Evolutionary conservation across 2,888 invertebrate genomes (phyloP).

Genomic region (Iselma pallidipennis): DNA sequence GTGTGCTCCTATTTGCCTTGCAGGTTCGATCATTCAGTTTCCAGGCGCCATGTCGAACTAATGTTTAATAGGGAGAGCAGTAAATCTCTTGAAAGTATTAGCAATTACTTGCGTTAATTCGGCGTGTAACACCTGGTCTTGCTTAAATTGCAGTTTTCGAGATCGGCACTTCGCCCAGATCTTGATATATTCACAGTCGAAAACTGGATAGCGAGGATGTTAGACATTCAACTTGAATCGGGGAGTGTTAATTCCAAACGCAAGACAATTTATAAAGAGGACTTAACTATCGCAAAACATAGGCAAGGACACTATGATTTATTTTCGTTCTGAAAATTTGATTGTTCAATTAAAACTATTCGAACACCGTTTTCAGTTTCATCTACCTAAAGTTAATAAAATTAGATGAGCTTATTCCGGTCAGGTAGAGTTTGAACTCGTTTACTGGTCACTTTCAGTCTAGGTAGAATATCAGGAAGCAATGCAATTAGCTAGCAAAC

Average conservation of each 20-base stretch:
- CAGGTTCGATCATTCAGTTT: constrained; percentile 24
- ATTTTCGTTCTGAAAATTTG: no score
- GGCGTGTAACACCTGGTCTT: constrained; percentile 53
- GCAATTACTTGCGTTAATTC: constrained; percentile 57
- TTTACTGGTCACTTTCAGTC: constrained; percentile 42
- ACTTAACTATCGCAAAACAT: no score
- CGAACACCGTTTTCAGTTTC: background rate
- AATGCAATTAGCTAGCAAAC: constrained; percentile 35
- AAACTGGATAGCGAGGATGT: background rate
- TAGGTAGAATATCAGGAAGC: constrained; percentile 39
- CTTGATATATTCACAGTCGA: background rate
- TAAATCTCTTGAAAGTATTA: constrained; percentile 55
- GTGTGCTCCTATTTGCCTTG: constrained; percentile 25
- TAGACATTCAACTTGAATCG: background rate
- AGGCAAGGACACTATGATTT: no score
- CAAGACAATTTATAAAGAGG: no score
- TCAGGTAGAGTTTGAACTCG: constrained; percentile 38
- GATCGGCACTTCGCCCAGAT: constrained; percentile 34
- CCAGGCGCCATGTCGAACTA: constrained; percentile 48
- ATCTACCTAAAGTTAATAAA: constrained; percentile 26
- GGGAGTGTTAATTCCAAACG: background rate
- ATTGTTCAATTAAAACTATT: background rate
- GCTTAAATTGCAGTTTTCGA: constrained; percentile 49
- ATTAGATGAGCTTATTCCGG: constrained; percentile 36
- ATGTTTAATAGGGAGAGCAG: constrained; percentile 51